A percentile compares a stretch with the other conserved stretches of the same genome.
Evolutionary conservation across 2,888 invertebrate species (phyloP).

Genomic region (Seira musarum): DNA sequence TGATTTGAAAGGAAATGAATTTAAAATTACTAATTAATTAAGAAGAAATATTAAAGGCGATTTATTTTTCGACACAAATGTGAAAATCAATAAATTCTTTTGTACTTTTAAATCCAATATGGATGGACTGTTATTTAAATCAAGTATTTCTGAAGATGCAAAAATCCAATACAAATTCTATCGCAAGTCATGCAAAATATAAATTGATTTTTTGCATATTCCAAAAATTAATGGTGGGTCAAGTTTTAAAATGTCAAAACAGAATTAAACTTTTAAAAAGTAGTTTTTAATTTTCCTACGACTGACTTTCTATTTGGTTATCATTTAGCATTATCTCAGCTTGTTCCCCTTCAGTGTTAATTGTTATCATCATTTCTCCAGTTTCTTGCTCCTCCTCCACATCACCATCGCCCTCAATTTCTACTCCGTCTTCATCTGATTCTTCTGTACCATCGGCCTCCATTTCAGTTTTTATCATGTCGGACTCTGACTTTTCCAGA

Average conservation of each 20-base stretch:
- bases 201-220: too few species aligned
- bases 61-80: too few species aligned
- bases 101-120: conserved; percentile 51
- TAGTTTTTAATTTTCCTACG: conserved; percentile 37
- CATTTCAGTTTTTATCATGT: conserved; percentile 52
- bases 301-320: conserved; percentile 49
- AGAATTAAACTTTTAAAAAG: too few species aligned
- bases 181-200: too few species aligned
- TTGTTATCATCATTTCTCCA: conserved; percentile 81
- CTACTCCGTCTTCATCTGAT: conserved; percentile 57
- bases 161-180: too few species aligned
- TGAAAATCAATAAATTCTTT: conserved; percentile 40
- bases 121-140: conserved; percentile 52
- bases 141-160: too few species aligned
- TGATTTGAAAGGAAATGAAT: too few species aligned
- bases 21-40: too few species aligned
- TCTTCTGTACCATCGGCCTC: conserved; percentile 43
- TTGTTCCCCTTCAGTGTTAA: conserved; percentile 78
- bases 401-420: conserved; percentile 65
- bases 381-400: conserved; percentile 62
- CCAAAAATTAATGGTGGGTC: too few species aligned
- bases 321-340: conserved; percentile 72
- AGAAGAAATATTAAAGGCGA: too few species aligned
- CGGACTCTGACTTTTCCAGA: conserved; percentile 28
- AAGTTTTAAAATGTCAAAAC: too few species aligned